Conservation (phyloP, 2,888 invertebrate genomes). For the Autographa gamma region DNA sequence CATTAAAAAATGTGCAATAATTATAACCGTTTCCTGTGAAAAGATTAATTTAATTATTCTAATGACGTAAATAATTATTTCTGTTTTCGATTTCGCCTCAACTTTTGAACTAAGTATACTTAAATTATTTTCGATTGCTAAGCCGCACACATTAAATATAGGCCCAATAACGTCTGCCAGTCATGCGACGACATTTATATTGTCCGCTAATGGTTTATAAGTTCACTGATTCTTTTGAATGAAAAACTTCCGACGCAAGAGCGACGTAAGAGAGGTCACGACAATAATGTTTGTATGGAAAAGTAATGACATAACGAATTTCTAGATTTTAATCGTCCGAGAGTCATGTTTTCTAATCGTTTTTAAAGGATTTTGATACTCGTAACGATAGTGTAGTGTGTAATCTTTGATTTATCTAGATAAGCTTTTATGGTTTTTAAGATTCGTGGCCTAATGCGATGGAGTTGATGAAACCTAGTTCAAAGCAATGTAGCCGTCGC, state of each 20-base stretch:
- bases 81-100: no score
- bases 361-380: constrained; percentile 26
- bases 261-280: constrained; percentile 11
- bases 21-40: no score
- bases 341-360: constrained; percentile 31
- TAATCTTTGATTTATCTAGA: constrained; percentile 18
- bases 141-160: background rate
- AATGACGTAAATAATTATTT: no score
- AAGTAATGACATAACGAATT: constrained; percentile 32
- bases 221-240: constrained; percentile 10
- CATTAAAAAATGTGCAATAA: no score
- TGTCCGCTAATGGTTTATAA: constrained; percentile 20
- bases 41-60: no score
- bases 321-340: constrained; percentile 42
- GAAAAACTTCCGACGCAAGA: constrained; percentile 15
- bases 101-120: no score
- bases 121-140: background rate
- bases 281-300: constrained; percentile 19
- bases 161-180: background rate
- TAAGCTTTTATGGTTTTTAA: background rate
- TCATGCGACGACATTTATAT: background rate
- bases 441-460: background rate
- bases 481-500: no score
- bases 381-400: background rate
- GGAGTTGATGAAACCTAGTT: no score